Percentiles rank a stretch among this genome's conserved stretches.
phyloP scores from a whole-genome alignment of 2,797 vertebrate species.

The Xenops minutus region DNA sequence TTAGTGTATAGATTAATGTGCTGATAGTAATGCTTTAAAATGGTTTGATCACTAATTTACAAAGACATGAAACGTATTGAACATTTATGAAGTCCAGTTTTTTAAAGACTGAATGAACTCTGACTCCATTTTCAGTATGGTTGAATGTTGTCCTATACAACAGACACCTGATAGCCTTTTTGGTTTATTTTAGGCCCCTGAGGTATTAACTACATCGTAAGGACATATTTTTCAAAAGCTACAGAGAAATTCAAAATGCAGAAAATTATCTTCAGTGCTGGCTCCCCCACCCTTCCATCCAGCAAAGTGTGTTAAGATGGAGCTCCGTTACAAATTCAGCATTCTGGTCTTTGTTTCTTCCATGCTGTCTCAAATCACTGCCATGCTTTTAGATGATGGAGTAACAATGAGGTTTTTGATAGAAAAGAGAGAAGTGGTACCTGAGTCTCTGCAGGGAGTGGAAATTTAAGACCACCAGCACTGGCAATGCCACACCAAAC shows the following conservation, averaged over 20 bases:
- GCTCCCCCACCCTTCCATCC: neutral
- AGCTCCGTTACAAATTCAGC: neutral
- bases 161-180: neutral
- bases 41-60: neutral
- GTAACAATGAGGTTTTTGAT: neutral
- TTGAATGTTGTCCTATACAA: neutral
- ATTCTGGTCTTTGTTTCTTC: neutral
- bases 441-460: neutral
- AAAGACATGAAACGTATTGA: neutral
- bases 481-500: neutral
- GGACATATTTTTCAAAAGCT: neutral
- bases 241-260: neutral
- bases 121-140: neutral
- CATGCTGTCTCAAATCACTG: neutral
- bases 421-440: neutral
- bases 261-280: neutral
- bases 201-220: neutral
- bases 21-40: neutral
- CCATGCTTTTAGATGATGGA: neutral
- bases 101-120: neutral
- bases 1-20: neutral
- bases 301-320: neutral
- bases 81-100: neutral
- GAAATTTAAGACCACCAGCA: neutral
- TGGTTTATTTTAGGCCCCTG: neutral